These are phyloP conservation scores for Brachypteracias leptosomus DNA, from an alignment of 2,113 vertebrate species.

Conservation along the genomic window DNA sequence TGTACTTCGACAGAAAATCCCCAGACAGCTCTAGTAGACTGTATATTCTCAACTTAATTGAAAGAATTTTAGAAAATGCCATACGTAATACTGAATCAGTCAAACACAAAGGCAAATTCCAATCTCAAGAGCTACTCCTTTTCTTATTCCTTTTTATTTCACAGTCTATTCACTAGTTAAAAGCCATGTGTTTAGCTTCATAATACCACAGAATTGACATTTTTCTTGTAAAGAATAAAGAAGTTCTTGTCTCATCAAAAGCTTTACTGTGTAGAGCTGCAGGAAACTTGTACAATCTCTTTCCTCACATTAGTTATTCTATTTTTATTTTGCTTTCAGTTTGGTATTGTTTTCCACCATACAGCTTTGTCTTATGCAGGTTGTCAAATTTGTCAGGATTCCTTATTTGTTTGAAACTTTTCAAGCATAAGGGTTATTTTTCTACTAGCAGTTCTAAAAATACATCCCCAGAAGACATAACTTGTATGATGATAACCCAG, in stretches of 20 bases:
- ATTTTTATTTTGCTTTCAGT: conserved; percentile 22
- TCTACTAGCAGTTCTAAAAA: conserved; percentile 22
- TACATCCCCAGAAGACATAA: not conserved
- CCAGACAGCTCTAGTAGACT: not conserved
- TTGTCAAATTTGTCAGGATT: conserved; percentile 19
- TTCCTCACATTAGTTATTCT: not conserved
- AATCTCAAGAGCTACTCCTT: not conserved
- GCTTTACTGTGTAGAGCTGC: not conserved
- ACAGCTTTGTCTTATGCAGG: not conserved
- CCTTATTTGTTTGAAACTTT: conserved; percentile 25
- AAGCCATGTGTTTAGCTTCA: not conserved
- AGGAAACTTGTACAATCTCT: not conserved
- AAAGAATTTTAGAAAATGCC: not conserved
- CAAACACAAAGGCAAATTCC: not conserved
- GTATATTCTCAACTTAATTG: not conserved
- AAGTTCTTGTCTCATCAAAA: not conserved
- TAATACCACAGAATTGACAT: not conserved
- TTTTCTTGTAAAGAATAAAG: conserved; percentile 31
- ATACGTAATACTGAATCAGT: not conserved
- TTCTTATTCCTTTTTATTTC: not conserved
- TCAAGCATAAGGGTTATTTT: conserved; percentile 3
- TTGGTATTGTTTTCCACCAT: not conserved
- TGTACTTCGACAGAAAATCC: not conserved
- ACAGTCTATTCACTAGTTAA: not conserved
- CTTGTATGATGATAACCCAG: not conserved